These are phyloP conservation scores for Zaprionus africanus DNA, from an alignment of 1,140 invertebrate genomes.

Conservation along the genomic window DNA sequence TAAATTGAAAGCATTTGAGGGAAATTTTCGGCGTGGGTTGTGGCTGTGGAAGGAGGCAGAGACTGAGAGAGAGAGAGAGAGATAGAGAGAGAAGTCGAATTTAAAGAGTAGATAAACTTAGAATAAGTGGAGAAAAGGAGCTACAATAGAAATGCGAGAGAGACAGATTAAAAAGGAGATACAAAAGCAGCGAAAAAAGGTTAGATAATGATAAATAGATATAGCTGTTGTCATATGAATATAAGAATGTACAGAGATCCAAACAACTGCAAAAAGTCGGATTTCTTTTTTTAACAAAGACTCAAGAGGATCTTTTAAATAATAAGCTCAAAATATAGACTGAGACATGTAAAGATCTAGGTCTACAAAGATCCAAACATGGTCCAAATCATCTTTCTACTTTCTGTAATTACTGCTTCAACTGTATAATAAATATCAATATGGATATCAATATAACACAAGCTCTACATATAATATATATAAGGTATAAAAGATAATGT, in stretches of 20 bases:
- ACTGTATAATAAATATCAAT: too few relatives aligned
- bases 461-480: too few relatives aligned
- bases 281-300: too few relatives aligned
- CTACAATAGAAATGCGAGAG: background rate
- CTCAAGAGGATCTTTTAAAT: too few relatives aligned
- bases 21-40: slow-evolving; percentile 27
- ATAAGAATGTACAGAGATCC: background rate
- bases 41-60: background rate
- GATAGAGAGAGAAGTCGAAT: background rate
- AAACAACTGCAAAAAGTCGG: too few relatives aligned
- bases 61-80: background rate
- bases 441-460: too few relatives aligned
- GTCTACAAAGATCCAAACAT: background rate
- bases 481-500: too few relatives aligned
- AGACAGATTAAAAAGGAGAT: background rate
- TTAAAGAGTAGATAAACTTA: background rate
- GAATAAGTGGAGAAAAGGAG: background rate
- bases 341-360: background rate
- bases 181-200: background rate
- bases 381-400: too few relatives aligned
- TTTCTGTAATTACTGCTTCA: too few relatives aligned
- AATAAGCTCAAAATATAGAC: too few relatives aligned
- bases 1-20: slow-evolving; percentile 37
- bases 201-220: background rate
- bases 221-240: background rate